These are phyloP conservation scores for Melanogrammus aeglefinus DNA, from an alignment of 2,797 vertebrate species.

Conservation along the genomic window DNA sequence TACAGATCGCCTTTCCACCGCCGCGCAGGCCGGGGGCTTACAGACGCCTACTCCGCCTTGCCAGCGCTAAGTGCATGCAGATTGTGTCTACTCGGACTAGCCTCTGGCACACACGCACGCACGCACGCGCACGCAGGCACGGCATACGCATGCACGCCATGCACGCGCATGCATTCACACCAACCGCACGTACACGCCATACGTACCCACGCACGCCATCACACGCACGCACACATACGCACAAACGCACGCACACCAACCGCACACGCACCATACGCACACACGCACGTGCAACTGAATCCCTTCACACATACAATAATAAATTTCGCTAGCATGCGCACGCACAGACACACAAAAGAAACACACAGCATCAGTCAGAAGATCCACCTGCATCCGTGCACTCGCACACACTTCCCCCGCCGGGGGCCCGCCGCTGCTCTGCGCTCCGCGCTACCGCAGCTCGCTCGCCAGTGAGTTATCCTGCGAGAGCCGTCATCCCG, in stretches of 20 bases:
- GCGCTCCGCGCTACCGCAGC: slow-evolving; percentile 31
- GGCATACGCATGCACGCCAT: slow-evolving; percentile 26
- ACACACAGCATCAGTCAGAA: not conserved
- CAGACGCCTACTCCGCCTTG: slow-evolving; percentile 62
- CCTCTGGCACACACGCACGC: slow-evolving; percentile 34
- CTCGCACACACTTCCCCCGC: not conserved
- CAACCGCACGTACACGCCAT: slow-evolving; percentile 26
- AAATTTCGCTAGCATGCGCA: slow-evolving; percentile 25
- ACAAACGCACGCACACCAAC: slow-evolving; percentile 23
- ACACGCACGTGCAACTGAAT: not conserved
- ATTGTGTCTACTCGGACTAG: slow-evolving; percentile 56
- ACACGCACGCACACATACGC: slow-evolving; percentile 32
- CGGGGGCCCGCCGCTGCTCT: slow-evolving; percentile 9
- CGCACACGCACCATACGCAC: slow-evolving; percentile 23
- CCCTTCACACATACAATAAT: not conserved
- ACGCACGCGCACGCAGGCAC: slow-evolving; percentile 17
- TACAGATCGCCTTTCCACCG: slow-evolving; percentile 73
- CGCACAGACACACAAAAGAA: slow-evolving; percentile 22
- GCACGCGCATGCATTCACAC: slow-evolving; percentile 30
- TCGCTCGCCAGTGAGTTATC: slow-evolving; percentile 50
- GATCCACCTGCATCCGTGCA: not conserved
- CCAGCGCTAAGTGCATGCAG: slow-evolving; percentile 75
- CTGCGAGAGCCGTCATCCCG: slow-evolving; percentile 49
- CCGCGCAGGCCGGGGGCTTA: slow-evolving; percentile 61
- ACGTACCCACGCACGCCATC: slow-evolving; percentile 20